Base-by-base conservation (phyloP, 2,888 invertebrate species). In the Agrilus mali region DNA sequence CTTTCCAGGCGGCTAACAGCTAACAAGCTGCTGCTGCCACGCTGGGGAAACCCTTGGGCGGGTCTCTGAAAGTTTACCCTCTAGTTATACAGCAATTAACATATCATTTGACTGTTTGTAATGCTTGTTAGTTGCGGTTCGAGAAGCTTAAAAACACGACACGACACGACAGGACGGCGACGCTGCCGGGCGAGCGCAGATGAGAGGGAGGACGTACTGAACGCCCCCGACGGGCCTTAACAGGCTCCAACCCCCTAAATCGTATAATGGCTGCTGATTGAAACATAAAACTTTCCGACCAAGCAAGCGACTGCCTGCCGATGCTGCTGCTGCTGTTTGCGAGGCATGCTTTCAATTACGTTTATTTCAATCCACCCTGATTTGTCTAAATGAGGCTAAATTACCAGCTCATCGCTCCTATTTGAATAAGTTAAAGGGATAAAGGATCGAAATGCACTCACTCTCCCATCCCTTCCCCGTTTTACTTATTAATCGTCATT, bases 81-180 rank as follows among this genome's bases (percentile, higher is more conserved):
- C 56, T 59, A 59, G 59, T 61, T 60, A 61, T 54, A 53, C 57
- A 54, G 55, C 60, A 63, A 63, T 61, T 61, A 63, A 59, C 61
- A 61, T 62, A 62, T 60, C 60, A 61, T 60, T 61, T 60, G 58
- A 57, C 59, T 57, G 55, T 57, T 57, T 58, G 58, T 27, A 27
- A 27, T 56, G 55, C 54, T 61, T 59, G 60, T 61, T 60, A 58
- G 48, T 50, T 50, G 48, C 50, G 49, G 51, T 51, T 50, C 53
- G 50, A 52, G 27, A 27, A 10, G 27, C 10, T 27, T 27, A 27
- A 27, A 27, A 50, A 52, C 56, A 54, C 54, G 56, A 56, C n/a
- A n/a, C n/a, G n/a, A n/a, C n/a, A n/a, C n/a, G n/a, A n/a, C n/a
- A n/a, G n/a, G n/a, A n/a, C 55, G 55, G 53, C 53, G 57, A 50